These are phyloP conservation scores for Ormyrus rosae DNA, from an alignment of 2,888 invertebrate genomes.

Conservation along the genomic window DNA sequence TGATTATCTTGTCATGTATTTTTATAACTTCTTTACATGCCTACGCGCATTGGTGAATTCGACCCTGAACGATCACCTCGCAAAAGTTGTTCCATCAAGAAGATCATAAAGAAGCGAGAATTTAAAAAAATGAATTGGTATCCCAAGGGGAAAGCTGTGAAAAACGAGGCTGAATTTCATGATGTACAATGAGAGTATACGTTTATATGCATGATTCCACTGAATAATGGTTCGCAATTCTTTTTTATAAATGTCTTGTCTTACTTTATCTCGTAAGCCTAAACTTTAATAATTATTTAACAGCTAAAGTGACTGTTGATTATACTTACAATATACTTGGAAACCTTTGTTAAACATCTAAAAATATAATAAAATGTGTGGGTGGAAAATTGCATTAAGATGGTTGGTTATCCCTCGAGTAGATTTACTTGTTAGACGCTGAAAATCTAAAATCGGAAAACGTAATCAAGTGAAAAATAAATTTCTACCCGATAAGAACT, in stretches of 20 bases:
- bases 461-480: too few relatives aligned
- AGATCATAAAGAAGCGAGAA: conserved; percentile 7
- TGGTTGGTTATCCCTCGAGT: too few relatives aligned
- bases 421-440: too few relatives aligned
- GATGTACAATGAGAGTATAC: neutral
- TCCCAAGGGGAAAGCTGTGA: conserved; percentile 28
- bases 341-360: too few relatives aligned
- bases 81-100: conserved; percentile 26
- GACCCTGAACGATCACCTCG: conserved; percentile 5
- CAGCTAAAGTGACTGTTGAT: too few relatives aligned
- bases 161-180: conserved; percentile 8
- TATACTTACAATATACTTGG: too few relatives aligned
- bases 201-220: conserved; percentile 12
- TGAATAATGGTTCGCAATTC: neutral
- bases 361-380: too few relatives aligned
- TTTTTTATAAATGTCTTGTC: conserved; percentile 4
- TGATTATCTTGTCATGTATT: too few relatives aligned
- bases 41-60: neutral
- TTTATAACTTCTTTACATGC: neutral
- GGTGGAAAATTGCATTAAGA: too few relatives aligned
- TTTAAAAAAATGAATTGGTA: conserved; percentile 30
- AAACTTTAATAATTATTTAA: too few relatives aligned
- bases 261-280: neutral
- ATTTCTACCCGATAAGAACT: too few relatives aligned
- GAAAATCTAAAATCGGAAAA: too few relatives aligned